phyloP scores from a whole-genome alignment of 2,888 invertebrate genomes.

The Acleris literana region DNA sequence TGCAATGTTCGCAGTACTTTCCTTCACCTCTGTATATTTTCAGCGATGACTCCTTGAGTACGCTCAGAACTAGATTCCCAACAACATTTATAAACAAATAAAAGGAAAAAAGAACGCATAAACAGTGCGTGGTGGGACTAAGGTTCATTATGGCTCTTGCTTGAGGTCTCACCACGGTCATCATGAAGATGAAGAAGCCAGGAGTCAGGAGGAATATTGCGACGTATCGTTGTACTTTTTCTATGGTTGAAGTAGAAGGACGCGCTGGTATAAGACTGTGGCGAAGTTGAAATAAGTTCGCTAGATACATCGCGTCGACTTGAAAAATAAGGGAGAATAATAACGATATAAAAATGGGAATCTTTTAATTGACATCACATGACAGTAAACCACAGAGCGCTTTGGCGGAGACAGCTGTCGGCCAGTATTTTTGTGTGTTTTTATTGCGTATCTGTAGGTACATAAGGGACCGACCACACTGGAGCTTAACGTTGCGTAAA shows the following conservation, averaged over 20 bases:
- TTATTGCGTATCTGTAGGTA: no score
- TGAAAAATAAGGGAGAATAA: no score
- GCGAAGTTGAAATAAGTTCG: background rate
- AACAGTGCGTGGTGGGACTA: constrained; percentile 45
- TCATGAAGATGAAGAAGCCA: constrained; percentile 57
- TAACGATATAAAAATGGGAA: no score
- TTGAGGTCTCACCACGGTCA: constrained; percentile 55
- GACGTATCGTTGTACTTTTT: constrained; percentile 47
- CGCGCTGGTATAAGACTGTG: constrained; percentile 10
- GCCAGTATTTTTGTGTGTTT: no score
- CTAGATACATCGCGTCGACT: no score
- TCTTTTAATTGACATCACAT: no score
- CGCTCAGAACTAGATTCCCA: constrained; percentile 38
- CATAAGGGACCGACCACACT: no score
- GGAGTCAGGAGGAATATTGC: constrained; percentile 50
- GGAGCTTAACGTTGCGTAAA: no score
- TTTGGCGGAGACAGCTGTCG: no score
- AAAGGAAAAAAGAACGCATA: constrained; percentile 48
- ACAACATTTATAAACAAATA: constrained; percentile 38
- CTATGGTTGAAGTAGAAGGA: constrained; percentile 9
- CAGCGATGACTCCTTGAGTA: constrained; percentile 38
- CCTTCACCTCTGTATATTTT: constrained; percentile 37
- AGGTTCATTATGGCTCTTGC: constrained; percentile 48
- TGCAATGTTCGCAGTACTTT: constrained; percentile 89
- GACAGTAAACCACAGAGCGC: no score